Conservation (phyloP, 1,140 invertebrate species). For the Nylanderia fulva region DNA sequence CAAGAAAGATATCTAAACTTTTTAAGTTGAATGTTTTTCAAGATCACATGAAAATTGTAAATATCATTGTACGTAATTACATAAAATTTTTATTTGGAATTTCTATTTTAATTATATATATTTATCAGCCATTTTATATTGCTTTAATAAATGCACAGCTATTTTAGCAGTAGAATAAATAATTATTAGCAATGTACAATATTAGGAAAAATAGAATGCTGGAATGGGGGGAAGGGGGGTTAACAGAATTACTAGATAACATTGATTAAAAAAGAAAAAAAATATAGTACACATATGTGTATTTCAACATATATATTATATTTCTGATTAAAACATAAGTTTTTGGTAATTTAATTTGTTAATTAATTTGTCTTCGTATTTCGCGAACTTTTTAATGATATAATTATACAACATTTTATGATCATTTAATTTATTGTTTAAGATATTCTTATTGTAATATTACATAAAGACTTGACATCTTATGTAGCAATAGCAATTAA, state of each 20-base stretch:
- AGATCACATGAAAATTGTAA: background rate
- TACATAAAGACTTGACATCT: background rate
- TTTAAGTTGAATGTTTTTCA: constrained; percentile 19
- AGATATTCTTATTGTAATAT: background rate
- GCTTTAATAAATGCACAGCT: constrained; percentile 33
- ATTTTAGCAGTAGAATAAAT: constrained; percentile 45
- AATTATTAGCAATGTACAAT: constrained; percentile 29
- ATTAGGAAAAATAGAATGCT: constrained; percentile 63
- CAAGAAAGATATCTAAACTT: constrained; percentile 5
- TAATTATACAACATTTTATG: background rate
- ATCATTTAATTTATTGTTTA: constrained; percentile 20
- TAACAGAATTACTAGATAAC: background rate
- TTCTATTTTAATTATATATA: constrained; percentile 19
- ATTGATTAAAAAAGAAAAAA: background rate
- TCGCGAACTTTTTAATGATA: background rate
- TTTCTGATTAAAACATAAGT: background rate
- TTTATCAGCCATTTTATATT: constrained; percentile 21
- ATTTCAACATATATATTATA: constrained; percentile 18
- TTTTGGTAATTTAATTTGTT: constrained; percentile 12
- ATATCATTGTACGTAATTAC: constrained; percentile 31
- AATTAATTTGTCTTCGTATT: background rate
- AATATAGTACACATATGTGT: background rate
- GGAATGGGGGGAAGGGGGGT: too few species aligned
- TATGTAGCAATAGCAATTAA: constrained; percentile 7
- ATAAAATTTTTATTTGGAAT: constrained; percentile 1